These are phyloP conservation scores for Leiothrix lutea DNA, from an alignment of 2,113 vertebrate genomes.

Conservation along the genomic window DNA sequence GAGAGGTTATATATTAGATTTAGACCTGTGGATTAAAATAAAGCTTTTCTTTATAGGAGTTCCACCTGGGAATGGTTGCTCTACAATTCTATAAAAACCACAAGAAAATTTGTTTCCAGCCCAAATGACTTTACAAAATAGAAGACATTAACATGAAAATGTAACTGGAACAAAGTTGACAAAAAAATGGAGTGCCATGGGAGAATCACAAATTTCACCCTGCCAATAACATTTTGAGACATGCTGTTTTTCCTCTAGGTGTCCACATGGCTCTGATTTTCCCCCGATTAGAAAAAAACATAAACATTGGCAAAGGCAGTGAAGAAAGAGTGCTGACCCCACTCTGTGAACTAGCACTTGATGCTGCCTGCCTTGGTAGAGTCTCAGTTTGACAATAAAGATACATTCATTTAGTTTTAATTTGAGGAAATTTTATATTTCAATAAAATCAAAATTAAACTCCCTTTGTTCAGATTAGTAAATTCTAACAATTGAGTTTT, in stretches of 20 bases:
- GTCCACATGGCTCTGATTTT: slow-evolving; percentile 74
- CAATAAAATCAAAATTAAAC: slow-evolving; percentile 51
- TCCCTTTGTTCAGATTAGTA: background rate
- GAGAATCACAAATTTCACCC: slow-evolving; percentile 15
- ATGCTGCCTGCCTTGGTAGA: slow-evolving; percentile 9
- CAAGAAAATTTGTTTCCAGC: slow-evolving; percentile 12
- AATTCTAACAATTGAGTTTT: background rate
- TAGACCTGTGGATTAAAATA: slow-evolving; percentile 24
- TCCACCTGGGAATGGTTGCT: slow-evolving; percentile 3
- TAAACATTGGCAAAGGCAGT: slow-evolving; percentile 64
- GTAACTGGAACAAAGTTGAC: background rate
- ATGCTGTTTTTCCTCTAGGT: slow-evolving; percentile 56
- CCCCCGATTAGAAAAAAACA: slow-evolving; percentile 61
- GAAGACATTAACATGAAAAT: slow-evolving; percentile 28
- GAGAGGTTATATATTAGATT: slow-evolving; percentile 5
- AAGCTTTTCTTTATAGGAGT: slow-evolving; percentile 39
- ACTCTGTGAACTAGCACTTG: slow-evolving; percentile 25
- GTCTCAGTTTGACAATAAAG: slow-evolving; percentile 41
- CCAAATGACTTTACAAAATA: background rate
- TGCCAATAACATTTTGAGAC: slow-evolving; percentile 40
- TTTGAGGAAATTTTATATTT: slow-evolving; percentile 56
- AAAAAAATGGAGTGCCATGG: background rate
- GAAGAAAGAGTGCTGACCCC: slow-evolving; percentile 35
- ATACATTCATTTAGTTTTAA: slow-evolving; percentile 54
- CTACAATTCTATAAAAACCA: slow-evolving; percentile 18